These are phyloP conservation scores for Trilocha varians DNA, from an alignment of 2,888 invertebrate genomes.

Conservation along the genomic window DNA sequence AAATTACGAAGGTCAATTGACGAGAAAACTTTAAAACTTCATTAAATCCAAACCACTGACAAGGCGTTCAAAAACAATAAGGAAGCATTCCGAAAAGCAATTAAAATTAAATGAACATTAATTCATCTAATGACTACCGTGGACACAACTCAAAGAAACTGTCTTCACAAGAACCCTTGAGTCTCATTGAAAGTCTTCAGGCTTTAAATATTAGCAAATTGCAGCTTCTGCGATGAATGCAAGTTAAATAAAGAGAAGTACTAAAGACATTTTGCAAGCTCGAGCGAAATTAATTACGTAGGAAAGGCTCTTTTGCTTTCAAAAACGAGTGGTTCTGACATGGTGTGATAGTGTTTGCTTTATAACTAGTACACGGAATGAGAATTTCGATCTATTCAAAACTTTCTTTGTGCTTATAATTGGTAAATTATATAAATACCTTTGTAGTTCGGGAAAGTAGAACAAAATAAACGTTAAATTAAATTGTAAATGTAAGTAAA, in stretches of 20 bases:
- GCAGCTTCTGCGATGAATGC: background rate
- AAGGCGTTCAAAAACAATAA: no score
- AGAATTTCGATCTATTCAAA: no score
- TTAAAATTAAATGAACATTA: background rate
- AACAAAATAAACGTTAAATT: no score
- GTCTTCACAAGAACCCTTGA: background rate
- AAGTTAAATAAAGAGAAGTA: background rate
- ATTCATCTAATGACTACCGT: background rate
- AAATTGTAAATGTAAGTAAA: no score
- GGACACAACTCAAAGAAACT: background rate
- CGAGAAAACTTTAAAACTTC: no score
- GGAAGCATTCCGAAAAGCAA: no score
- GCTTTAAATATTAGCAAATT: background rate
- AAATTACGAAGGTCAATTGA: no score
- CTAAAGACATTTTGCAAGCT: background rate
- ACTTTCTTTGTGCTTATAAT: no score
- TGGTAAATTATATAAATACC: no score
- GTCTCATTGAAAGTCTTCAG: background rate
- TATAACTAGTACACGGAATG: background rate
- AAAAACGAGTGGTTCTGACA: background rate
- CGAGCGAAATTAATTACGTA: background rate
- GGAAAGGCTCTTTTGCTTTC: background rate
- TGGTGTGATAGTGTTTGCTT: background rate
- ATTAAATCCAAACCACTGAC: no score
- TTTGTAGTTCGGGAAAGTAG: no score